These are phyloP conservation scores for Channallabes apus DNA, from an alignment of 2,797 vertebrate species.

Conservation along the genomic window DNA sequence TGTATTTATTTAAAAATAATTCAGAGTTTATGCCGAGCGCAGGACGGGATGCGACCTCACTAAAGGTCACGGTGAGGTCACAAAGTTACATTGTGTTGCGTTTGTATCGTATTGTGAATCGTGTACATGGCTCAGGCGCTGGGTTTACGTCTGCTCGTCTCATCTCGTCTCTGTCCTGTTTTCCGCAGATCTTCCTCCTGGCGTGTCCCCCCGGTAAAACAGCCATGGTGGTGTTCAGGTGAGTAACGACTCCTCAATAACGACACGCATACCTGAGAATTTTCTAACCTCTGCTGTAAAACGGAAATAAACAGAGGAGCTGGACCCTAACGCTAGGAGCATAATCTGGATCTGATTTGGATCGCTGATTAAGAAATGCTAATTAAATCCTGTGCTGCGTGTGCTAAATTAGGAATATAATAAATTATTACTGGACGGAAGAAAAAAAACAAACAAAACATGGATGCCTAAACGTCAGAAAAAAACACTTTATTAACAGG, in stretches of 20 bases:
- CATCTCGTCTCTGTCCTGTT: conserved; percentile 34
- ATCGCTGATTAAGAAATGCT: neutral
- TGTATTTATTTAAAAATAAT: neutral
- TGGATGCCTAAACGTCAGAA: neutral
- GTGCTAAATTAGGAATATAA: neutral
- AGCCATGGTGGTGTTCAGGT: conserved; percentile 92
- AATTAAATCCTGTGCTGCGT: too few species aligned
- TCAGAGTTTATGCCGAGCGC: neutral
- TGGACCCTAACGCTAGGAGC: too few species aligned
- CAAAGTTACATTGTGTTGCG: neutral
- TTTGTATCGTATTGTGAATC: neutral
- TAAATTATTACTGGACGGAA: neutral
- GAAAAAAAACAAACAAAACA: too few species aligned
- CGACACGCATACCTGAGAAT: neutral
- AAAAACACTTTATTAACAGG: neutral
- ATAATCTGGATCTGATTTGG: neutral
- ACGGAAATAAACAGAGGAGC: too few species aligned
- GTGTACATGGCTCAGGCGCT: neutral
- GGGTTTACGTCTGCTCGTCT: neutral
- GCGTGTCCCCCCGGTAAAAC: conserved; percentile 90
- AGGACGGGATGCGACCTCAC: neutral
- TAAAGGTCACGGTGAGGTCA: neutral
- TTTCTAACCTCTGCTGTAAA: neutral
- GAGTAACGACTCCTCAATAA: conserved; percentile 59
- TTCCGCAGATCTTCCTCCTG: conserved; percentile 92